Conservation (phyloP, 2,113 vertebrate species). For the Sapajus apella region DNA sequence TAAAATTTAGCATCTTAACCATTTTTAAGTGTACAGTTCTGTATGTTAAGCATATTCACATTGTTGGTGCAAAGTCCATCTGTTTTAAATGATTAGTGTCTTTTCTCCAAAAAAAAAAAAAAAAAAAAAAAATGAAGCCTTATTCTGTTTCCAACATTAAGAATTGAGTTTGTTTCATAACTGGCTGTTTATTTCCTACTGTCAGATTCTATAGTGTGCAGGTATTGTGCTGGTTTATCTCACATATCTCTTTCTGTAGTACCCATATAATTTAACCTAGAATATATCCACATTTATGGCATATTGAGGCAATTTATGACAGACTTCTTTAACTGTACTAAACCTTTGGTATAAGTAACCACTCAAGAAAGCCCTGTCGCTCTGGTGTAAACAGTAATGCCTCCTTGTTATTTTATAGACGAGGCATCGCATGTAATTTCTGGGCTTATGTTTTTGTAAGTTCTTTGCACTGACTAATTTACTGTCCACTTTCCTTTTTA, state of each 20-base stretch:
- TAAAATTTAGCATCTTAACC: too few relatives aligned
- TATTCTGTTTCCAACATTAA: constrained; percentile 9
- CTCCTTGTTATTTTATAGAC: background rate
- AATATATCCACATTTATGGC: constrained; percentile 8
- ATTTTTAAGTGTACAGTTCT: too few relatives aligned
- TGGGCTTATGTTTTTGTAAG: background rate
- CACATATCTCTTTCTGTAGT: constrained; percentile 37
- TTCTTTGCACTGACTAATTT: constrained; percentile 30
- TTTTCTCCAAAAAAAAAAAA: background rate
- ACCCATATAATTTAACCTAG: constrained; percentile 14
- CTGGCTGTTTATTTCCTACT: constrained; percentile 38
- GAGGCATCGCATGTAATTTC: background rate
- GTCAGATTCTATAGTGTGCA: background rate
- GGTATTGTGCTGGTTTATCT: constrained; percentile 14
- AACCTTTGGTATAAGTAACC: constrained; percentile 15
- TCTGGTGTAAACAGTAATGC: background rate
- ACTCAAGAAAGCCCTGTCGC: background rate
- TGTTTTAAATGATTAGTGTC: too few relatives aligned
- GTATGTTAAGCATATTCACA: too few relatives aligned
- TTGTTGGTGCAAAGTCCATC: too few relatives aligned
- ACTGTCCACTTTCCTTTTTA: constrained; percentile 21
- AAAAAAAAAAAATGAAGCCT: background rate
- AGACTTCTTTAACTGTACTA: background rate
- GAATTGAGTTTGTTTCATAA: constrained; percentile 20
- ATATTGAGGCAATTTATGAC: background rate